Base-by-base conservation (phyloP, 2,797 vertebrate genomes). In the Mycteria americana region DNA sequence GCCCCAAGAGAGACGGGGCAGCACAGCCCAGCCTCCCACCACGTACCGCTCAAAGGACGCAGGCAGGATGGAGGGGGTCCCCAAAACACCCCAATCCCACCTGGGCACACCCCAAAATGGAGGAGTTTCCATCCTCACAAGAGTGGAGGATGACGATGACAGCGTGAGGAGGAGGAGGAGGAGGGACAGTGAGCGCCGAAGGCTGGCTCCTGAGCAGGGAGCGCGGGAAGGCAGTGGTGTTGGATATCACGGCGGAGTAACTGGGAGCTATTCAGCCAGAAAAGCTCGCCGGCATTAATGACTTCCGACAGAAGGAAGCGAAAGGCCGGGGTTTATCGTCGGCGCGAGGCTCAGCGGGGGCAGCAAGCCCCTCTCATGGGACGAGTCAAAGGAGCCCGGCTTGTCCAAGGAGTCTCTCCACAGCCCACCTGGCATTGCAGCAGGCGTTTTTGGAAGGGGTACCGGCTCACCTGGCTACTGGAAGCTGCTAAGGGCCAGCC, bases 241-340 rank as follows among this genome's bases (percentile, higher is more conserved):
- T 89, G 92, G 85, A 92, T 94, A 69, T 57, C 78, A 89, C 24
- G 1, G 87, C 68, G 0, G 48, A 88, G 57, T 85, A 92, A 95
- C 94, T 7, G 70, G 70, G 88, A 95, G 65, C 80, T 88, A 88
- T 88, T 96, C 89, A 96, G 94, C 54, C 83, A 75, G 67, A 96
- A 95, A 85, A 97, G 89, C 88, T 95, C 46, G 23, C 93, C n/a
- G 13, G 85, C 39, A 22, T 94, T 91, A 96, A 96, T 89, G 92
- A 96, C 96, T 98, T 98, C 97, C 94, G 95, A 95, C 13, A 10
- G 67, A 87, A 80, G 86, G 95, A 97, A 96, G 91, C 12, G 0
- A 93, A 95, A 67, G 94, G 92, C 86, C 0, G 12, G 72, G 80
- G 81, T 96, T 97, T 97, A 97, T 96, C 69, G 19, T 91, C 6